Evolutionary conservation across 2,797 vertebrate species (phyloP).

Genomic region (Phrynocephalus guinanensis): DNA sequence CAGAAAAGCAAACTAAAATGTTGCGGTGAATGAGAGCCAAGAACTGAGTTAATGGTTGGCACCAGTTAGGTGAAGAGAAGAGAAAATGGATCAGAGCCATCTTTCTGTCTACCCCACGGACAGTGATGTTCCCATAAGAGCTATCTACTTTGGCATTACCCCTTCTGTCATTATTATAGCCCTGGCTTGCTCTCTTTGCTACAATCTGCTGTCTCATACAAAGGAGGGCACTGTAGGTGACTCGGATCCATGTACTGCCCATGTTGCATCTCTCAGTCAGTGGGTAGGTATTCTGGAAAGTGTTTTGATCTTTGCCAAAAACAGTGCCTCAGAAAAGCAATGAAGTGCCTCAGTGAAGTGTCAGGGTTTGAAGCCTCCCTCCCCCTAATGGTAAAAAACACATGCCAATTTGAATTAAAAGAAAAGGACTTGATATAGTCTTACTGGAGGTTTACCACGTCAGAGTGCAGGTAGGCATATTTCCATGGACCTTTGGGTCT

Average conservation of each 20-base stretch:
- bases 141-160: background rate
- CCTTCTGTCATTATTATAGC: background rate
- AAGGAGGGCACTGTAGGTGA: background rate
- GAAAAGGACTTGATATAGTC: conserved; percentile 3
- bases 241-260: background rate
- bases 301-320: background rate
- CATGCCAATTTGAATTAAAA: background rate
- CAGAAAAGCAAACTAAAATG: conserved; percentile 27
- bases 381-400: background rate
- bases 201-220: background rate
- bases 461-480: background rate
- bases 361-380: background rate
- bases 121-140: conserved; percentile 21
- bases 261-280: conserved; percentile 3
- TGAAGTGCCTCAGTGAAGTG: background rate
- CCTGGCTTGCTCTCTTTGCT: background rate
- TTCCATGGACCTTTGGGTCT: background rate
- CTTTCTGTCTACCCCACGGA: conserved; percentile 8
- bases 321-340: background rate
- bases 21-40: conserved; percentile 27
- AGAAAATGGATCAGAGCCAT: background rate
- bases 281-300: background rate
- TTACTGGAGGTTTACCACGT: background rate
- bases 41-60: conserved; percentile 38
- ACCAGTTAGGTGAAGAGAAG: conserved; percentile 26